Base-by-base conservation (phyloP, 1,140 invertebrate species). In the Melitaea cinxia region DNA sequence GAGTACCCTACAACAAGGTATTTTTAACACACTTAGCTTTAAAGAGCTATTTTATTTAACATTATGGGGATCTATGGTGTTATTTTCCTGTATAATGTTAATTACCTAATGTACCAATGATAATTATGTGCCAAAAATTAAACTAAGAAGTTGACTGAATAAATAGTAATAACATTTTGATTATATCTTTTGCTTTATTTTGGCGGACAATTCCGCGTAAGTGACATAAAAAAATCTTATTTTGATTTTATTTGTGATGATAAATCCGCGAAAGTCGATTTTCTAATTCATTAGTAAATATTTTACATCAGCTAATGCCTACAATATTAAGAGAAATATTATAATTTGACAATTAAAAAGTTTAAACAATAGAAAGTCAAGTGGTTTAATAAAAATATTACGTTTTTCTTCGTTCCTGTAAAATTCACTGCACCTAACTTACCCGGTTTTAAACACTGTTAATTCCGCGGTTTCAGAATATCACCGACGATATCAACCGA, bases 371-470 rank as follows among this genome's bases (percentile, higher is more conserved):
- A 12, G 33, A 37, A 37, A 37, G 33, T 37, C 33, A 37, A n/a
- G 12, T 37, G 33, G 12, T 37, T 37, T 37, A 37, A n/a, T 37
- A 37, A 37, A 37, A n/a, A 37, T 37, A 7, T 4, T 12, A 37
- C n/a, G 33, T 37, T 37, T 37, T 37, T 37, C 33, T 3, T 37
- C 33, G 33, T 26, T 0, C 10, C 9, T 26, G 0, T 50, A 50
- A 50, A 50, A 50, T 50, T 50, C 47, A 24, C 47, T 24, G 47
- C 47, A 24, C 47, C 42, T 47, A 47, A n/a, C 42, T 47, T 19
- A 19, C 42, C 14, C 42, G n/a, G 42, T 47, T 47, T 47, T 50
- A 50, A 50, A 50, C 47, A 50, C 4, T 49, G 45, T 49, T 49
- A 23, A 19, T 49, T 23, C 17, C 2, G 45, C 45, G 45, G 45